phyloP scores from a whole-genome alignment of 2,888 invertebrate species.

The Eupithecia subfuscata region DNA sequence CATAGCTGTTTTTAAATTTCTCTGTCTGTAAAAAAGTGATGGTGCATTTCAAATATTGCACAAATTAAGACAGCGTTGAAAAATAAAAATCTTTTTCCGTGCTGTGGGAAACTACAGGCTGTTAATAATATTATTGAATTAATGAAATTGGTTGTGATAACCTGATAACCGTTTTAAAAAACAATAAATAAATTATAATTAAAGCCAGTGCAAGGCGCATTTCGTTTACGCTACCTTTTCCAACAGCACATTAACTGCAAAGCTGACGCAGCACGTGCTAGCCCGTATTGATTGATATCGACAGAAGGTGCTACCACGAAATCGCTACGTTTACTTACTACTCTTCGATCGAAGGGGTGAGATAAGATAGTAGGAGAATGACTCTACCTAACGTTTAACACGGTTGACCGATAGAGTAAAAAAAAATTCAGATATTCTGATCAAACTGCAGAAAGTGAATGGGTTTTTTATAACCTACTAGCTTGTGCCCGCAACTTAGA shows the following conservation, averaged over 20 bases:
- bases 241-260: not conserved
- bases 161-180: no score
- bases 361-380: conserved; percentile 9
- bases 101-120: not conserved
- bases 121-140: no score
- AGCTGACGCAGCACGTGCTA: conserved; percentile 66
- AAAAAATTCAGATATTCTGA: not conserved
- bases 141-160: no score
- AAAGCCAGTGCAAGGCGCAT: not conserved
- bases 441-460: not conserved
- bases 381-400: not conserved
- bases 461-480: no score
- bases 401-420: not conserved
- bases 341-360: conserved; percentile 25
- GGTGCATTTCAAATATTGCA: not conserved
- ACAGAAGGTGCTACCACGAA: conserved; percentile 45
- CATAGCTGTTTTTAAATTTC: not conserved
- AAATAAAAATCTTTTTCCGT: no score
- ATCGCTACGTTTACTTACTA: conserved; percentile 8
- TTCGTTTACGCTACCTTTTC: conserved; percentile 1
- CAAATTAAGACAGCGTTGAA: no score
- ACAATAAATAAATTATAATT: not conserved
- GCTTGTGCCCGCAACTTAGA: no score
- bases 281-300: conserved; percentile 77
- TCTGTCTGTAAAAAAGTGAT: not conserved